A percentile compares a stretch with the other conserved stretches of the same genome.
These are phyloP conservation scores for Papilio polytes DNA, from an alignment of 1,140 invertebrate genomes.

Conservation along the genomic window DNA sequence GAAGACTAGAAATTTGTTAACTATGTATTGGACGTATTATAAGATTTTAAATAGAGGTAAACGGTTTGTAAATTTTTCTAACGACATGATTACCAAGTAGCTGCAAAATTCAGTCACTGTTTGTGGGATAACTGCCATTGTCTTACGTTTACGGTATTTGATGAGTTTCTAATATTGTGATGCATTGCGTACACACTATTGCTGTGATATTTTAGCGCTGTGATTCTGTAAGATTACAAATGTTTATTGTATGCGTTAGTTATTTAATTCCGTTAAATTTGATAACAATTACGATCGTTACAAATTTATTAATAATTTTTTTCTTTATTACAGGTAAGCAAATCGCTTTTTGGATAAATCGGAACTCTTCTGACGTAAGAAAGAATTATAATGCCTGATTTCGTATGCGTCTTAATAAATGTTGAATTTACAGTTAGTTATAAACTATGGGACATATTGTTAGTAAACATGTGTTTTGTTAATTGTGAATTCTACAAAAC, in stretches of 20 bases:
- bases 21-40: background rate
- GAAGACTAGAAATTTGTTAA: background rate
- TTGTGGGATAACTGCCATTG: too few relatives aligned
- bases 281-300: background rate
- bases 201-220: too few relatives aligned
- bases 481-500: constrained; percentile 2
- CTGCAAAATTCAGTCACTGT: too few relatives aligned
- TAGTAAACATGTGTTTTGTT: background rate
- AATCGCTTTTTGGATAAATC: background rate
- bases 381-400: background rate
- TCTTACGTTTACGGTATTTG: too few relatives aligned
- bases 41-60: too few relatives aligned
- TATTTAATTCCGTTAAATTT: background rate
- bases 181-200: too few relatives aligned
- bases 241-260: background rate
- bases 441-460: background rate
- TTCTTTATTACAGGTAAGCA: constrained; percentile 13
- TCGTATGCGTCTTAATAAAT: background rate
- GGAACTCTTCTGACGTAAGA: background rate
- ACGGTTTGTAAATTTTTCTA: too few relatives aligned
- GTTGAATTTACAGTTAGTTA: too few relatives aligned
- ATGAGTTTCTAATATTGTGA: too few relatives aligned
- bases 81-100: too few relatives aligned
- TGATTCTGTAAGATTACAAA: too few relatives aligned
- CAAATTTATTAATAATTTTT: background rate